Percentiles rank a stretch among this genome's conserved stretches.
Evolutionary conservation across 1,140 invertebrate genomes (phyloP).

Genomic region (Lasioglossum albipes): DNA sequence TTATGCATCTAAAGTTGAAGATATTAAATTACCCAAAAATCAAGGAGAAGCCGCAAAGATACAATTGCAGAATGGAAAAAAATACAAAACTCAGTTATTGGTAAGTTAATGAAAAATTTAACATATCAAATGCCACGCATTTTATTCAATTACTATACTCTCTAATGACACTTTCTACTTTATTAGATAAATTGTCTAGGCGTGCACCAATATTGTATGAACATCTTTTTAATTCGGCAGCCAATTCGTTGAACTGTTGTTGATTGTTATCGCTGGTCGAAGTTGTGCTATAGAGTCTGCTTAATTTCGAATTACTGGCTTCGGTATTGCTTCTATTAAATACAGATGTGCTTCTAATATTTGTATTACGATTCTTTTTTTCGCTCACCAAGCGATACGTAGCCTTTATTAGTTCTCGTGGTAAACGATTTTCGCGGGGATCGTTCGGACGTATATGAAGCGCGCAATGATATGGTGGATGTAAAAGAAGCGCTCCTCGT

Average conservation of each 20-base stretch:
- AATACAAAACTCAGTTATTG: slow-evolving; percentile 72
- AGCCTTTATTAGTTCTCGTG: slow-evolving; percentile 86
- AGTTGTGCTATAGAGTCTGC: slow-evolving; percentile 65
- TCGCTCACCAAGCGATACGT: slow-evolving; percentile 87
- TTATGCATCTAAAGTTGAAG: slow-evolving; percentile 73
- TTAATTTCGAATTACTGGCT: slow-evolving; percentile 49
- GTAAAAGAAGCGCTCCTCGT: slow-evolving; percentile 85
- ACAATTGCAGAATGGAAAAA: slow-evolving; percentile 69
- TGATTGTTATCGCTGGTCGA: slow-evolving; percentile 63
- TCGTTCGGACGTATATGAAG: slow-evolving; percentile 89
- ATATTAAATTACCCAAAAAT: slow-evolving; percentile 64
- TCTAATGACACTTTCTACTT: slow-evolving; percentile 64
- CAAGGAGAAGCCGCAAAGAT: slow-evolving; percentile 58
- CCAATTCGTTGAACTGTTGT: slow-evolving; percentile 68
- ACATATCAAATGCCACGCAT: background rate
- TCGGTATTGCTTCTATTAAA: slow-evolving; percentile 43
- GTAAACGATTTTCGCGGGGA: slow-evolving; percentile 87
- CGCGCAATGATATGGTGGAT: slow-evolving; percentile 85
- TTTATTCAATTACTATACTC: slow-evolving; percentile 41
- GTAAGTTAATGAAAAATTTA: slow-evolving; percentile 61
- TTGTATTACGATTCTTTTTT: slow-evolving; percentile 82
- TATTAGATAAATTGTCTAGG: slow-evolving; percentile 66
- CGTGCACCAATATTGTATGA: slow-evolving; percentile 66
- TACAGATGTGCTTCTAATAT: slow-evolving; percentile 67
- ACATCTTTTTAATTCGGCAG: slow-evolving; percentile 68